phyloP scores from a whole-genome alignment of 2,888 invertebrate species.

The Colostygia pectinataria region DNA sequence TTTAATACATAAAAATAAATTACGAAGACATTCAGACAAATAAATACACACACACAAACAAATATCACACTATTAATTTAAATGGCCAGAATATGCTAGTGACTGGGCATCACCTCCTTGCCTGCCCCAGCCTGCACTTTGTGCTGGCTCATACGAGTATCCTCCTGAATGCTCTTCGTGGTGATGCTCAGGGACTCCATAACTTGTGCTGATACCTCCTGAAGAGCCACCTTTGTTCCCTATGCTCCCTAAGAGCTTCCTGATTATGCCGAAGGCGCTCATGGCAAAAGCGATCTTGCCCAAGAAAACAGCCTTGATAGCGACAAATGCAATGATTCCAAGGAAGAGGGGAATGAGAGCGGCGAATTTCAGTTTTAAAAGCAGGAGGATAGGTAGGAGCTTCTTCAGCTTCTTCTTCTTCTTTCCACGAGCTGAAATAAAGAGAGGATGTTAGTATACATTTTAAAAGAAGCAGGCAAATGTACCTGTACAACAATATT shows the following conservation, averaged over 20 bases:
- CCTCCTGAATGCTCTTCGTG: conserved; percentile 83
- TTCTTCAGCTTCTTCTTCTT: conserved; percentile 91
- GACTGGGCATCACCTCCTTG: conserved; percentile 86
- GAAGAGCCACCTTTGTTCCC: conserved; percentile 71
- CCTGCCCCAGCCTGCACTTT: conserved; percentile 83
- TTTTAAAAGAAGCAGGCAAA: no score
- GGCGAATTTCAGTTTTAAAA: conserved; percentile 90
- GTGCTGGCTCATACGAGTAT: conserved; percentile 77
- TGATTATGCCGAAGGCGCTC: conserved; percentile 85
- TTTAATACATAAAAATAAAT: conserved; percentile 56
- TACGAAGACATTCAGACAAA: conserved; percentile 63
- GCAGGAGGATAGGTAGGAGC: conserved; percentile 88
- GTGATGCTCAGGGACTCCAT: conserved; percentile 83
- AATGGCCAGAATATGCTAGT: conserved; percentile 84
- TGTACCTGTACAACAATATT: no score
- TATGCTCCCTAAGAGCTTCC: conserved; percentile 86
- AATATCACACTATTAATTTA: conserved; percentile 47
- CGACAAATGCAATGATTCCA: conserved; percentile 88
- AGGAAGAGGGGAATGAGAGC: conserved; percentile 90
- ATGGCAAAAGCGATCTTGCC: conserved; percentile 93
- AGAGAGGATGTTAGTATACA: no score
- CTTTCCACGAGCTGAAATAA: conserved; percentile 91
- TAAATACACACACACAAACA: conserved; percentile 55
- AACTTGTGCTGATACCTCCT: conserved; percentile 76
- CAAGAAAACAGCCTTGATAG: conserved; percentile 92